phyloP scores from a whole-genome alignment of 2,797 vertebrate genomes.

The Sebastes vulpes region DNA sequence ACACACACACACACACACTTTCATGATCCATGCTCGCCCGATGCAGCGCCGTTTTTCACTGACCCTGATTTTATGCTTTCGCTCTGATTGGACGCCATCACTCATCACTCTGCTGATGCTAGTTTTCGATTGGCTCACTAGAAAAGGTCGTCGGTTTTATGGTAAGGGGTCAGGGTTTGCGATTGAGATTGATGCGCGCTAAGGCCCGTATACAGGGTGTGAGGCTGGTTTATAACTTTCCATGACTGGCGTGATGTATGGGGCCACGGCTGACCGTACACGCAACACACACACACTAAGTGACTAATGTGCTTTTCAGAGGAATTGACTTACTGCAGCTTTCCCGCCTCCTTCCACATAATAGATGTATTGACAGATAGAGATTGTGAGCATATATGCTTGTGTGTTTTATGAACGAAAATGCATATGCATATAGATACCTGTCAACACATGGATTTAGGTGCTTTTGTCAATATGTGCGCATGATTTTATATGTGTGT shows the following conservation, averaged over 20 bases:
- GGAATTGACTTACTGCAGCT: conserved; percentile 20
- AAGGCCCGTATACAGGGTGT: neutral
- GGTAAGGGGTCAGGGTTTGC: conserved; percentile 13
- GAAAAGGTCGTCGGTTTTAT: conserved; percentile 6
- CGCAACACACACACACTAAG: neutral
- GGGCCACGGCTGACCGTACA: neutral
- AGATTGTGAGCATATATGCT: neutral
- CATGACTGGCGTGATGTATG: conserved; percentile 25
- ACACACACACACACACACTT: neutral
- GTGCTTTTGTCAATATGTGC: neutral
- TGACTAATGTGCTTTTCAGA: conserved; percentile 31
- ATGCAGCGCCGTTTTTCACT: conserved; percentile 24
- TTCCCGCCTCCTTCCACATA: conserved; percentile 22
- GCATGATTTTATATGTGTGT: neutral
- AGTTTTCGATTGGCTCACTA: conserved; percentile 31
- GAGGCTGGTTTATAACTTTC: conserved; percentile 25
- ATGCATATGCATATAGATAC: neutral
- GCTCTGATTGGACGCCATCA: conserved; percentile 16
- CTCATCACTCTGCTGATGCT: conserved; percentile 2
- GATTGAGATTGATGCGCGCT: conserved; percentile 34
- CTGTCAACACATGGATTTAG: neutral
- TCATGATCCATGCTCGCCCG: conserved; percentile 36
- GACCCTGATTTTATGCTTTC: conserved; percentile 55
- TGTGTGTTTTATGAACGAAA: neutral
- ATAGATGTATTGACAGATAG: conserved; percentile 38